A percentile compares a stretch with the other conserved stretches of the same genome.
phyloP scores from a whole-genome alignment of 2,113 vertebrate species.

The Lophius piscatorius region DNA sequence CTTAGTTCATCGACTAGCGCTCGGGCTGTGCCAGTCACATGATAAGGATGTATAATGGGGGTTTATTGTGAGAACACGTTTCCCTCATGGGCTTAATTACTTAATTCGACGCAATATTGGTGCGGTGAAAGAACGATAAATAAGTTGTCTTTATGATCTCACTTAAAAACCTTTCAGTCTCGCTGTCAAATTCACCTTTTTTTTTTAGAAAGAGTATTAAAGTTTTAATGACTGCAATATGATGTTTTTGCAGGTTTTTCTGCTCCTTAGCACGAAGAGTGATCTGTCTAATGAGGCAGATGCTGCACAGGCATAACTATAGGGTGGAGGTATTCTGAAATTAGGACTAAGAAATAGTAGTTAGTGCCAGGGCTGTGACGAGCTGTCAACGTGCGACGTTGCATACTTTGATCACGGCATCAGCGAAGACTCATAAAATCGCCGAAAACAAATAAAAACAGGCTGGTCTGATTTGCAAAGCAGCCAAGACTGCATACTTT shows the following conservation, averaged over 20 bases:
- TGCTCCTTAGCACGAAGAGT: background rate
- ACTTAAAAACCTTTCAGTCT: background rate
- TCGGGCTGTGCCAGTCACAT: background rate
- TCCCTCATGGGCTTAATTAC: background rate
- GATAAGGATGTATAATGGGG: conserved; percentile 11
- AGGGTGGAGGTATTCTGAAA: conserved; percentile 1
- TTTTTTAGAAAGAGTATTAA: too few relatives aligned
- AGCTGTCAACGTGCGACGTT: conserved; percentile 5
- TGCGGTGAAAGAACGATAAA: background rate
- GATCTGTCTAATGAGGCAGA: conserved; percentile 22
- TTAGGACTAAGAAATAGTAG: background rate
- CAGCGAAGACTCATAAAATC: conserved; percentile 37
- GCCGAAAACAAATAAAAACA: conserved; percentile 38
- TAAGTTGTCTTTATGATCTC: conserved; percentile 8
- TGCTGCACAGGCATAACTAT: background rate
- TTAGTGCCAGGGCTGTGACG: conserved; percentile 7
- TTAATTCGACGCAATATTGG: background rate
- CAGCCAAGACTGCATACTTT: conserved; percentile 29
- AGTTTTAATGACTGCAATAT: background rate
- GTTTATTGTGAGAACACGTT: background rate
- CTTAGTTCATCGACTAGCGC: background rate
- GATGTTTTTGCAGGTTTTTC: conserved; percentile 7
- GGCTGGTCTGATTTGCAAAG: background rate
- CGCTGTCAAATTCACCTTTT: too few relatives aligned
- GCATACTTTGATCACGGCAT: conserved; percentile 43